These are phyloP conservation scores for Habroteleia sp. DNA, from an alignment of 2,888 invertebrate species.

Conservation along the genomic window DNA sequence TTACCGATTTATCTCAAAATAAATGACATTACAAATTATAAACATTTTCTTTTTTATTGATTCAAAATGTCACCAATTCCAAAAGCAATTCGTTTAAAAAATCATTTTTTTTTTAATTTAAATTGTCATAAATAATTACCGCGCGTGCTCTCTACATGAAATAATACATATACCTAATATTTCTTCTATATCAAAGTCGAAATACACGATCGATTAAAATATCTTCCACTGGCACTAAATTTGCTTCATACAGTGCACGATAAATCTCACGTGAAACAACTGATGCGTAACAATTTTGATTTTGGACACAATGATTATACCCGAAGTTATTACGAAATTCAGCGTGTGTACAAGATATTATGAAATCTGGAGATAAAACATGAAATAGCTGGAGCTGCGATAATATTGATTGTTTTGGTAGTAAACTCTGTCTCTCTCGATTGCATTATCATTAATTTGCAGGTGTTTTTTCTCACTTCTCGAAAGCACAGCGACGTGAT, in stretches of 20 bases:
- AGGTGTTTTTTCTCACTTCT: slow-evolving; percentile 55
- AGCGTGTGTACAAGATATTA: slow-evolving; percentile 6
- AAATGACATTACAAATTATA: no score
- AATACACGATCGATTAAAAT: slow-evolving; percentile 2
- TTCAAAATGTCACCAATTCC: no score
- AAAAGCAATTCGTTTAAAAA: no score
- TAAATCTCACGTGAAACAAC: slow-evolving; percentile 8
- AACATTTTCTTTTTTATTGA: no score
- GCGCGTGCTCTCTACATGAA: no score
- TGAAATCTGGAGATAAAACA: not conserved
- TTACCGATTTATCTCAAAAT: no score
- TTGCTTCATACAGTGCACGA: not conserved
- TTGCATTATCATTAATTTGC: slow-evolving; percentile 55
- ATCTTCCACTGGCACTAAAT: slow-evolving; percentile 6
- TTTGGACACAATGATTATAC: not conserved
- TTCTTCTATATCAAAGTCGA: no score
- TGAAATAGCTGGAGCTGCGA: slow-evolving; percentile 8
- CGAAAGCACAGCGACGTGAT: slow-evolving; percentile 42
- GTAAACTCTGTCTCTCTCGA: slow-evolving; percentile 27
- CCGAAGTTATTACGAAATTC: no score
- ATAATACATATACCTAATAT: no score
- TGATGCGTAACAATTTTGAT: slow-evolving; percentile 1
- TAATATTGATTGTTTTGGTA: slow-evolving; percentile 56
- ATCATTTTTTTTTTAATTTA: no score
- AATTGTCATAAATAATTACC: no score